phyloP scores from a whole-genome alignment of 2,797 vertebrate genomes.

The Tapera naevia region DNA sequence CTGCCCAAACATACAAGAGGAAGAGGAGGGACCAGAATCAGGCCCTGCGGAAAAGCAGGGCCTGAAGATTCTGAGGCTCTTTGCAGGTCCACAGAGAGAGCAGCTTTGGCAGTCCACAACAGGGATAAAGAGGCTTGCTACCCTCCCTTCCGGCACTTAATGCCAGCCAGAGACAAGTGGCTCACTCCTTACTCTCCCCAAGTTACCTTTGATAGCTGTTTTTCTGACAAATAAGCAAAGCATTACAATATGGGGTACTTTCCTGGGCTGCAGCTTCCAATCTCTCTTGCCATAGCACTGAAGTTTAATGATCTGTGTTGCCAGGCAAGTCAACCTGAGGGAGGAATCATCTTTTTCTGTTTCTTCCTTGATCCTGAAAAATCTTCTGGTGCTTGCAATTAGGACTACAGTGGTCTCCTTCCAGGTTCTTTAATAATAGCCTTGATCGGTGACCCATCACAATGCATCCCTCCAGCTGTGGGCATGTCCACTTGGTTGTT shows the following conservation, averaged over 20 bases:
- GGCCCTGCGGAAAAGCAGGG: background rate
- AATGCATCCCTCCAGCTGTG: background rate
- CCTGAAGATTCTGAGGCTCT: background rate
- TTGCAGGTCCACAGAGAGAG: background rate
- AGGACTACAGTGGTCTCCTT: background rate
- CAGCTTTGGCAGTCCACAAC: background rate
- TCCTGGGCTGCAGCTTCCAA: background rate
- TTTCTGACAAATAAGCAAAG: background rate
- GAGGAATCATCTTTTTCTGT: background rate
- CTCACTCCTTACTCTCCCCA: background rate
- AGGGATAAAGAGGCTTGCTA: background rate
- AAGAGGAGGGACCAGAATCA: background rate
- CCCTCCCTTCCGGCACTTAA: background rate
- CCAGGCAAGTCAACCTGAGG: background rate
- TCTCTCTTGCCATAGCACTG: background rate
- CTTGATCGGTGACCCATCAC: background rate
- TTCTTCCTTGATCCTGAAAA: conserved; percentile 7
- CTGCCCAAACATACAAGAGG: background rate
- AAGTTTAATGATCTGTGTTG: background rate
- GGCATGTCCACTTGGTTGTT: background rate
- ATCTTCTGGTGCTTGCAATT: background rate
- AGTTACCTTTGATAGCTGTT: background rate
- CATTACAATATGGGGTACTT: background rate
- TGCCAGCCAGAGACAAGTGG: background rate
- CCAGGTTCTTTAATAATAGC: background rate